These are phyloP conservation scores for Setophaga petechia DNA, from an alignment of 2,113 vertebrate species.

Conservation along the genomic window DNA sequence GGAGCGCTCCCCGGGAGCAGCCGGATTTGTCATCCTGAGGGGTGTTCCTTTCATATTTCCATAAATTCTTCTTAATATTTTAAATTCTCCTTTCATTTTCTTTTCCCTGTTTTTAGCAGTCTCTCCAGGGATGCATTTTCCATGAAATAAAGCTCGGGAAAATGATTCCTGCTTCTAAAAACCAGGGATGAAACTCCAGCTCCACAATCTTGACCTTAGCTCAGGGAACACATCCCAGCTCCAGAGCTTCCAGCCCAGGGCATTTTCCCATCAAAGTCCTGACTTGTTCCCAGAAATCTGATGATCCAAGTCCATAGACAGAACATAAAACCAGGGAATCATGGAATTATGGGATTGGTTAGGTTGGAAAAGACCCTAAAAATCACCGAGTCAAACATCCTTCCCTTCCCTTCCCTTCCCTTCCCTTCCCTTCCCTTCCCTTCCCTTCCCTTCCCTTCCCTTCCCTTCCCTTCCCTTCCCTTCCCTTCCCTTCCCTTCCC, in stretches of 20 bases:
- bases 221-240: neutral
- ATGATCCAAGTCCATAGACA: neutral
- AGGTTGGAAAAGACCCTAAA: neutral
- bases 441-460: neutral
- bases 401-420: neutral
- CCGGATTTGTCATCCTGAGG: neutral
- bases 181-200: neutral
- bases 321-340: neutral
- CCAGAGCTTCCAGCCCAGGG: neutral
- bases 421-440: neutral
- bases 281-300: neutral
- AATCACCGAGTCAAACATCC: neutral
- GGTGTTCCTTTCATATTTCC: neutral
- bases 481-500: too few relatives aligned
- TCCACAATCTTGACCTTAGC: neutral
- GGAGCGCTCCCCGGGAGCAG: neutral
- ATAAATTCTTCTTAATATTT: accelerated
- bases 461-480: neutral
- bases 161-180: neutral
- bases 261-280: neutral
- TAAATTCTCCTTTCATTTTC: accelerated
- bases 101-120: neutral
- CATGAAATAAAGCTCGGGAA: neutral
- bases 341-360: neutral
- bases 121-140: neutral